Evolutionary conservation across 2,113 vertebrate species (phyloP), one percentile per base, ranked within the genome.

Genomic region (Lucifuga dentata): DNA sequence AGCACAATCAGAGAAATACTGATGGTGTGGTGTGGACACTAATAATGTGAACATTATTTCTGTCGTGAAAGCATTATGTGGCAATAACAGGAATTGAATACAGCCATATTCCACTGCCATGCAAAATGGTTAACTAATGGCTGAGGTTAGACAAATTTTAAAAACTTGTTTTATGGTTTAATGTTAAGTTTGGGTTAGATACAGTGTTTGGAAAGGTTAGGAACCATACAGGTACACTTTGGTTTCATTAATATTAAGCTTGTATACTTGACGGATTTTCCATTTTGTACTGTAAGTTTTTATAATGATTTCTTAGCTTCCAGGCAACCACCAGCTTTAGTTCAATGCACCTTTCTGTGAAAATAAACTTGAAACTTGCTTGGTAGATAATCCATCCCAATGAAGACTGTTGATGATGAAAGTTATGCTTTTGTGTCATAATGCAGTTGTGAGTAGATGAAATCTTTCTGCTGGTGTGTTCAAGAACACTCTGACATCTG

Each of bases 1-100:
- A 78, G 36, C 49, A 75, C 26, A 73, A 56, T 49, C 63, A 62
- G 26, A 24, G 36, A 68, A 50, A 62, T n/a, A 0, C 35, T 46
- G 21, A 44, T 57, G 4, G 20, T 11, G 57, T 44, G 19, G 24
- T 64, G 23, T 36, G 17, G 53, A 59, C 17, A 53, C 20, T 41
- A 59, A 71, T 29, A 29, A 29, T 29, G 26, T 29, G 26, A 29
- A 29, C 5, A 2, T 29, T 20, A 49, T 5, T 32, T 50, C 17
- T 13, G 4, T 21, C 24, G 35, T 5, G 1, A 33, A 38, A 2
- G 21, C 20, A n/a, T 19, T 40, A 21, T 45, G 38, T 58, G 23
- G 51, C 9, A 17, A 15, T 11, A 46, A 41, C 15, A 49, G 24
- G 11, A 16, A 32, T 45, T 56, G n/a, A 45, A 38, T 40, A 24